Base-by-base conservation (phyloP, 2,113 vertebrate species). In the Pimephales promelas region DNA sequence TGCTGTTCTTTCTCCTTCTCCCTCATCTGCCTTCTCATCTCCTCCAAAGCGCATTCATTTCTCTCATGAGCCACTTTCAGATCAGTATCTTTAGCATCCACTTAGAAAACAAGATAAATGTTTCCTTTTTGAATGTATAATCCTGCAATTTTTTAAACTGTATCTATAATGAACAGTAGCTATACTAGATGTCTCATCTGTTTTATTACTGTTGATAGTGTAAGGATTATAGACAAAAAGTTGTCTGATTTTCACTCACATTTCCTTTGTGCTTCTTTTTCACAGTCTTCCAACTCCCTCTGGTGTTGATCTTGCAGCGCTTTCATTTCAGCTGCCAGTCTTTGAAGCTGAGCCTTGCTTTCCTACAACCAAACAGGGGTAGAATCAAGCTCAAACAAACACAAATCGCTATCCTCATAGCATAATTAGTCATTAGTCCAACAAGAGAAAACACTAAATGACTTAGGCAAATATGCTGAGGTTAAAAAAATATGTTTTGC, bases 1-100 rank as follows among this genome's bases (percentile, higher is more conserved):
- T 97, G 95, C 57, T 94, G 96, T 90, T 97, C 95, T 85, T 93
- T 95, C 86, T 97, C 96, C 89, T 96, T 95, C 73, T 91, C 94
- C 90, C 87, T 94, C 87, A 98, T 89, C 86, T 92, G 96, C 85
- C 22, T 92, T 66, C 90, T 96, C 92, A 98, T 89, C 74, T 94
- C 95, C 82, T 95, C 83, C 91, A 97, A 88, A 83, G 95, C 91
- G 26, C 89, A 4, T 45, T 97, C 94, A 75, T 95, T 97, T 84
- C 91, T 91, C 79, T 94, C 92, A 83, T 93, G 90, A 57, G 94
- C 81, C 68, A 87, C 90, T 85, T 88, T 94, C 14, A 92, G 86
- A 20, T 97, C 95, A 54, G 85, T 85, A 83, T 96, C 95, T 90
- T 93, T 96, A 86, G 89, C 83, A 88, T 95, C 94, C 90, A 95